Conservation (phyloP, 2,113 vertebrate species). For the Eulemur macaco region DNA sequence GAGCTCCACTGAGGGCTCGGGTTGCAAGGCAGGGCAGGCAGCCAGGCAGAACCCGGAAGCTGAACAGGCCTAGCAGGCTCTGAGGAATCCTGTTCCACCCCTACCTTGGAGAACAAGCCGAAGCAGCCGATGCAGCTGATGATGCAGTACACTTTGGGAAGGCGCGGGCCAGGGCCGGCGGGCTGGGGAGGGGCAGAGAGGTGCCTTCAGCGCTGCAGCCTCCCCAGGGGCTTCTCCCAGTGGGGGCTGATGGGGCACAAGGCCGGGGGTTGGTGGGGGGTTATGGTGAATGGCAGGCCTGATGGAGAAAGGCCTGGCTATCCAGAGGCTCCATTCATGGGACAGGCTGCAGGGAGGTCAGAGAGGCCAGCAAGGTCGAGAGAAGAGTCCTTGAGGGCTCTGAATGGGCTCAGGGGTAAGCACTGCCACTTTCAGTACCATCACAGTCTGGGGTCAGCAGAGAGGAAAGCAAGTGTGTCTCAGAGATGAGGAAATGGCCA, state of each 20-base stretch:
- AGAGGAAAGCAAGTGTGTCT: neutral
- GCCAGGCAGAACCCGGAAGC: neutral
- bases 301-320: neutral
- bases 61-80: conserved; percentile 42
- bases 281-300: neutral
- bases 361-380: neutral
- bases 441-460: neutral
- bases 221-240: neutral
- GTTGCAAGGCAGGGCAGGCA: neutral
- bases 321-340: neutral
- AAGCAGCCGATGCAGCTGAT: conserved; percentile 96
- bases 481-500: neutral
- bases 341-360: neutral
- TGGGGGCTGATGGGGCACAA: neutral
- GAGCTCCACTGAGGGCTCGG: neutral
- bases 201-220: neutral
- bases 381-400: neutral
- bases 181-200: conserved; percentile 84
- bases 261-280: neutral
- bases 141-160: conserved; percentile 96
- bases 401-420: neutral
- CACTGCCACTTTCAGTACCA: neutral
- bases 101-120: conserved; percentile 95
- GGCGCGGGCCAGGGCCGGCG: conserved; percentile 88
- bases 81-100: neutral